A percentile compares a stretch with the other conserved stretches of the same genome.
Evolutionary conservation across 2,113 vertebrate genomes (phyloP).

Genomic region (Ciconia boyciana): DNA sequence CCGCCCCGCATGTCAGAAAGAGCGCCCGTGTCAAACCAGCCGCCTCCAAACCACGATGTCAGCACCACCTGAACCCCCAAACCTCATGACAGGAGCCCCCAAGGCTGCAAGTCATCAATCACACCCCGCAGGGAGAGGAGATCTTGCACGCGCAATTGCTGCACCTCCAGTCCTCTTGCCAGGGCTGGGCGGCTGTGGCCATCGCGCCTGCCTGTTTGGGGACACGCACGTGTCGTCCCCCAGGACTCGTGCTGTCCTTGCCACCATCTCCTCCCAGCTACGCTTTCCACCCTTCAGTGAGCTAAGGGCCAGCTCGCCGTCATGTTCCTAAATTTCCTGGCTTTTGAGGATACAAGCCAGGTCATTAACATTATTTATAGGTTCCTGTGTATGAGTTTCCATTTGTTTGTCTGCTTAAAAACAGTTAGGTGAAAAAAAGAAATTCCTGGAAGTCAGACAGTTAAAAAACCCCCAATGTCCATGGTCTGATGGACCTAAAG

Average conservation of each 20-base stretch:
- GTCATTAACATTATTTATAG: constrained; percentile 67
- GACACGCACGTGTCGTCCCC: background rate
- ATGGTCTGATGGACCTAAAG: background rate
- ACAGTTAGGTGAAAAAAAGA: constrained; percentile 23
- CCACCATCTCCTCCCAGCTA: background rate
- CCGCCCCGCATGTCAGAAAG: accelerated
- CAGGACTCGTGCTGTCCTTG: background rate
- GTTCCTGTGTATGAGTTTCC: constrained; percentile 64
- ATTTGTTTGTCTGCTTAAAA: constrained; percentile 62
- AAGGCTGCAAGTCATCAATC: background rate
- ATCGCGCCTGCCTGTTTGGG: accelerated
- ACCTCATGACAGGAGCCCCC: background rate
- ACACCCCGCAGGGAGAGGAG: background rate
- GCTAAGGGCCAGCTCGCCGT: background rate
- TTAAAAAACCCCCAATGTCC: background rate
- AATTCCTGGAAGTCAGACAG: constrained; percentile 47
- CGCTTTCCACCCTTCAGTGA: background rate
- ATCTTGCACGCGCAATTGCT: accelerated
- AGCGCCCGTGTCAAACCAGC: background rate
- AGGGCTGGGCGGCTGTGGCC: background rate
- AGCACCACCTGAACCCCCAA: background rate
- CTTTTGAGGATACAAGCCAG: constrained; percentile 50
- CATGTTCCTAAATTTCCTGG: constrained; percentile 50
- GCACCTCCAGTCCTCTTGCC: background rate
- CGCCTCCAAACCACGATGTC: accelerated